Conservation (phyloP, 2,113 vertebrate species). For the Trichomycterus rosablanca region DNA sequence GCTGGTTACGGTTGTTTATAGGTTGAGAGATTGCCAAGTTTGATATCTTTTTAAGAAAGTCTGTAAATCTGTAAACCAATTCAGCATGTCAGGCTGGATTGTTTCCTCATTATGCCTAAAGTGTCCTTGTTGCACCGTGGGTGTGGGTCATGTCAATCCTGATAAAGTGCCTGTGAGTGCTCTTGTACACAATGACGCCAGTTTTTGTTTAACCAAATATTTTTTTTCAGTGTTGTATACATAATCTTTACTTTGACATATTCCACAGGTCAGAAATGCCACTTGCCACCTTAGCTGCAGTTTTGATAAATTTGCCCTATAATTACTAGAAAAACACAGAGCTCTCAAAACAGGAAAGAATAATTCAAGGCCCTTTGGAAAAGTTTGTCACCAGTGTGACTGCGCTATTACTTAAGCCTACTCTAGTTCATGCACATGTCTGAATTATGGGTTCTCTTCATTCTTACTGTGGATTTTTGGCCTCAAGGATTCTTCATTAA, state of each 20-base stretch:
- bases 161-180: too few species aligned
- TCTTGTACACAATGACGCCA: too few species aligned
- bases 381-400: conserved; percentile 34
- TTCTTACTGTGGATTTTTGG: background rate
- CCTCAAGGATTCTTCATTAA: conserved; percentile 11
- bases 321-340: conserved; percentile 42
- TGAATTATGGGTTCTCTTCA: conserved; percentile 2
- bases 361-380: conserved; percentile 31
- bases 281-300: conserved; percentile 29
- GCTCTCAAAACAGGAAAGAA: conserved; percentile 42
- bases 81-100: too few species aligned
- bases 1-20: too few species aligned
- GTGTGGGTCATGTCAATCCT: too few species aligned
- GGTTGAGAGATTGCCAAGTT: too few species aligned
- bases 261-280: conserved; percentile 26
- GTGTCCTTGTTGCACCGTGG: too few species aligned
- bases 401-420: conserved; percentile 22
- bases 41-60: too few species aligned
- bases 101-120: too few species aligned
- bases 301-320: conserved; percentile 41
- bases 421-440: conserved; percentile 26
- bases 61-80: too few species aligned
- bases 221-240: too few species aligned
- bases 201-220: too few species aligned
- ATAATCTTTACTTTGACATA: conserved; percentile 30